Evolutionary conservation across 2,888 invertebrate species (phyloP).

Genomic region (Plemyria rubiginata): DNA sequence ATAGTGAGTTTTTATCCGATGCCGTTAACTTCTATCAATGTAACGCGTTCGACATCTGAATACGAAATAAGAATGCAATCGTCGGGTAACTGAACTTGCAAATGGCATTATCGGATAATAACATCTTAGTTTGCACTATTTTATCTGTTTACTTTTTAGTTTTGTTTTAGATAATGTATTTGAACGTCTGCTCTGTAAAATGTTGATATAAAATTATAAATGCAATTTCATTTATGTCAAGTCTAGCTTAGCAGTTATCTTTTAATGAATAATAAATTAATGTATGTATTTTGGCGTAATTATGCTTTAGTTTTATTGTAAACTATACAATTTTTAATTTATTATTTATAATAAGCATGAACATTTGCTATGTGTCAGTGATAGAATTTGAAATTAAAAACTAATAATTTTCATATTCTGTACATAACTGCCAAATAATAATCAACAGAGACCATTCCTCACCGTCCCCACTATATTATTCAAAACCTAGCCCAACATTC

Average conservation of each 20-base stretch:
- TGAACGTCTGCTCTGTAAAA: constrained; percentile 26
- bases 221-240: constrained; percentile 25
- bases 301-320: too few relatives aligned
- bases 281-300: background rate
- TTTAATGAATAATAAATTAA: background rate
- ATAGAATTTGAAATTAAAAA: background rate
- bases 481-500: constrained; percentile 79
- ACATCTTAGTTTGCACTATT: constrained; percentile 44
- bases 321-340: too few relatives aligned
- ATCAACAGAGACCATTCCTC: constrained; percentile 51
- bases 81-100: constrained; percentile 57
- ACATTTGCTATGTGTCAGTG: too few relatives aligned
- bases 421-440: constrained; percentile 23
- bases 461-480: constrained; percentile 60
- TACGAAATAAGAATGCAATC: constrained; percentile 62
- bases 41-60: constrained; percentile 63
- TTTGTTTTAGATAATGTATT: constrained; percentile 37
- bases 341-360: too few relatives aligned
- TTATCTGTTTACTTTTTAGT: constrained; percentile 42
- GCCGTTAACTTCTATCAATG: constrained; percentile 67
- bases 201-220: constrained; percentile 25
- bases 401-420: background rate
- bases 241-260: constrained; percentile 7
- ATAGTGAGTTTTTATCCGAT: constrained; percentile 63
- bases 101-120: constrained; percentile 50